Conservation (phyloP, 2,888 invertebrate species). For the Nomada flava region DNA sequence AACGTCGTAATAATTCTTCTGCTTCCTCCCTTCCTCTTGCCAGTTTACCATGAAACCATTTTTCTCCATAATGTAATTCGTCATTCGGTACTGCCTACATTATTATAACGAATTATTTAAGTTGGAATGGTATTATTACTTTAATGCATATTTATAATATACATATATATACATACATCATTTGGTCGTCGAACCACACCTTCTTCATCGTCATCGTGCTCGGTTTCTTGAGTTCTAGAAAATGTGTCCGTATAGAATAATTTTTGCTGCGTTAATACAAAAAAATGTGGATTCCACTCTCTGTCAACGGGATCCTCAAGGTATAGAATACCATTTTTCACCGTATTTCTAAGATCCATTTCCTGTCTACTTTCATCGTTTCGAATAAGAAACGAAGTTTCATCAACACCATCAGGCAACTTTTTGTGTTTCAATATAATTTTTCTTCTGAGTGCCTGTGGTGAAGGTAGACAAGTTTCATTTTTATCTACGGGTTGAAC, state of each 20-base stretch:
- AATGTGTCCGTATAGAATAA: constrained; percentile 93
- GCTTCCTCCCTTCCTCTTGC: constrained; percentile 92
- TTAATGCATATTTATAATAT: not conserved
- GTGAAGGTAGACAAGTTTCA: constrained; percentile 93
- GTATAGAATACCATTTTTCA: constrained; percentile 95
- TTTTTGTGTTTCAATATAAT: constrained; percentile 97
- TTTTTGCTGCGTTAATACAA: constrained; percentile 94
- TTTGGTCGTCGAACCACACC: constrained; percentile 71
- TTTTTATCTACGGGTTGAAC: constrained; percentile 91
- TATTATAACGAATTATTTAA: not conserved
- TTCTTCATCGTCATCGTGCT: constrained; percentile 86
- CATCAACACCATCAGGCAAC: constrained; percentile 94
- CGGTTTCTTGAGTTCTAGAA: constrained; percentile 83
- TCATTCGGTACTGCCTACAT: constrained; percentile 91
- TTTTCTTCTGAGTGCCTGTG: constrained; percentile 90
- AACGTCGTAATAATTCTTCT: constrained; percentile 88
- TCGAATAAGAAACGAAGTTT: constrained; percentile 87
- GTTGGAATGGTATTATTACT: not conserved
- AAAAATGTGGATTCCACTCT: constrained; percentile 97
- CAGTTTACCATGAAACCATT: constrained; percentile 97
- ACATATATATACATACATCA: constrained; percentile 73
- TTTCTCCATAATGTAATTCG: constrained; percentile 95
- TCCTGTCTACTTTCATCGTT: constrained; percentile 89
- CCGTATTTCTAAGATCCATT: constrained; percentile 91
- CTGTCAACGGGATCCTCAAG: constrained; percentile 95